These are phyloP conservation scores for Omphaloscelis lunosa DNA, from an alignment of 2,888 invertebrate genomes.

Conservation along the genomic window DNA sequence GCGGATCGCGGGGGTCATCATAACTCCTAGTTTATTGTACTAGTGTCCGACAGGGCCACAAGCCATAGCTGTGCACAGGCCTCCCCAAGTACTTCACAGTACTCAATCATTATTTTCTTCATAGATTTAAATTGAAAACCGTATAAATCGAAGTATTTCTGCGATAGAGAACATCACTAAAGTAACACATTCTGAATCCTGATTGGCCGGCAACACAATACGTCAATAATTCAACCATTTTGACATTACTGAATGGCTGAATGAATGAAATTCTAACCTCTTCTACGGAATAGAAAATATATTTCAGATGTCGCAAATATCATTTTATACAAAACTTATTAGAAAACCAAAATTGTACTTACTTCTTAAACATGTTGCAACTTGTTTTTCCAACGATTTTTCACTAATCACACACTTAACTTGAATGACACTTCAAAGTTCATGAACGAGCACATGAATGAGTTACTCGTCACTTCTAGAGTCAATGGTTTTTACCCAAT, in stretches of 20 bases:
- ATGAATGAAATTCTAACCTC: slow-evolving; percentile 74
- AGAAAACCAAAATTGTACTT: slow-evolving; percentile 71
- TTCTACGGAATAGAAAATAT: slow-evolving; percentile 13
- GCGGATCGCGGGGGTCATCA: no score
- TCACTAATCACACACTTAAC: slow-evolving; percentile 43
- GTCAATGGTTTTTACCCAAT: slow-evolving; percentile 40
- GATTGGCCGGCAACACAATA: slow-evolving; percentile 58
- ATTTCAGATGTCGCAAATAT: neutral
- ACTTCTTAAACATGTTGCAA: slow-evolving; percentile 88
- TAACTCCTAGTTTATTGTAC: no score
- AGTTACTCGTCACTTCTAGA: slow-evolving; percentile 42
- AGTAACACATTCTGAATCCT: slow-evolving; percentile 4
- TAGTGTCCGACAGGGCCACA: neutral
- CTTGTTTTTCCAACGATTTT: slow-evolving; percentile 24
- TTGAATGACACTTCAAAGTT: slow-evolving; percentile 49
- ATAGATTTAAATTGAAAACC: slow-evolving; percentile 26
- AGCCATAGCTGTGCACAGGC: neutral
- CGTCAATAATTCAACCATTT: slow-evolving; percentile 70
- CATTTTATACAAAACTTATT: neutral
- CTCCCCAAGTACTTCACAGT: neutral
- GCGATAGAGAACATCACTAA: slow-evolving; percentile 41
- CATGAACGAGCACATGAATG: slow-evolving; percentile 39
- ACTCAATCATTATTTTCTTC: neutral
- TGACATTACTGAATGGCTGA: slow-evolving; percentile 64
- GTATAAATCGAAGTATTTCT: neutral